These are phyloP conservation scores for Neomonachus schauinslandi DNA, from an alignment of 2,113 vertebrate species.

Conservation along the genomic window DNA sequence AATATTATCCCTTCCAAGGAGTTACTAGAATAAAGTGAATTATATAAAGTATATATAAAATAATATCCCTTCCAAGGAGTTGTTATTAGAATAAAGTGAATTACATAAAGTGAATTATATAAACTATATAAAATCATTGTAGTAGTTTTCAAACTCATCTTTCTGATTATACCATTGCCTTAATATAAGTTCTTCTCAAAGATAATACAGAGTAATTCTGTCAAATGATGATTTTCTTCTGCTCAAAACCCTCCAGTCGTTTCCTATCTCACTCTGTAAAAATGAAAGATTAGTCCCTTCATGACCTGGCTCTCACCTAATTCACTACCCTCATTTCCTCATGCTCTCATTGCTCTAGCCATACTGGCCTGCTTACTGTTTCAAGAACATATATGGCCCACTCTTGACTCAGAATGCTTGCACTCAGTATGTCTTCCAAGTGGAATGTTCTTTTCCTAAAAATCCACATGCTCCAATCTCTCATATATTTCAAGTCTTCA, in stretches of 20 bases:
- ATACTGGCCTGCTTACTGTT: background rate
- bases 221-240: background rate
- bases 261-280: background rate
- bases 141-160: background rate
- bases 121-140: background rate
- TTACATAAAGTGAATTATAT: background rate
- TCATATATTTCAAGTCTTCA: background rate
- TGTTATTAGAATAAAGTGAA: background rate
- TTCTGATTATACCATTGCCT: background rate
- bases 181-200: background rate
- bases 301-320: too few species aligned
- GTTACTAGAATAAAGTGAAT: background rate
- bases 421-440: background rate
- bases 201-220: background rate
- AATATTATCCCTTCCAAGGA: background rate
- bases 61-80: background rate
- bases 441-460: background rate
- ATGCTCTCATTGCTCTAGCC: background rate
- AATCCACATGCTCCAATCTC: too few species aligned
- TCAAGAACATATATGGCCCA: too few species aligned
- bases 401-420: background rate
- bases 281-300: rapidly evolving
- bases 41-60: background rate
- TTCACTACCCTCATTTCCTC: background rate
- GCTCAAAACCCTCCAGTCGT: background rate